These are phyloP conservation scores for Philantomba maxwellii DNA, from an alignment of 2,113 vertebrate genomes.

Conservation along the genomic window DNA sequence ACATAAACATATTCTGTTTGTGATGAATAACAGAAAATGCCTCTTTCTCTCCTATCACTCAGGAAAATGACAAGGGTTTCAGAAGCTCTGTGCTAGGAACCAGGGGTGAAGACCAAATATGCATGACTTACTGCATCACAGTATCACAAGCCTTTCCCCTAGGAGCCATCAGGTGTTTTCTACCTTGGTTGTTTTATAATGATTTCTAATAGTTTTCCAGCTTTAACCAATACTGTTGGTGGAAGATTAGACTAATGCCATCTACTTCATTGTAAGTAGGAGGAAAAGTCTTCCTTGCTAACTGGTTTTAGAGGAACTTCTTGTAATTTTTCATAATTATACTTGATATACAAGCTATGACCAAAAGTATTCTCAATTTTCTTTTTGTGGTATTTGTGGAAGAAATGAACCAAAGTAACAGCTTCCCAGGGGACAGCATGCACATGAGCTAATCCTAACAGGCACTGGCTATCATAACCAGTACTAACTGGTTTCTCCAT, in stretches of 20 bases:
- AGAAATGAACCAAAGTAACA: not conserved
- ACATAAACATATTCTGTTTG: not conserved
- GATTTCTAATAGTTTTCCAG: not conserved
- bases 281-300: not conserved
- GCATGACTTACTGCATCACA: not conserved
- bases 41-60: not conserved
- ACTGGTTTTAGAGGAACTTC: not conserved
- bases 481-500: not conserved
- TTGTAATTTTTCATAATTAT: not conserved
- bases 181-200: not conserved
- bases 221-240: not conserved
- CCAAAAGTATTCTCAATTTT: not conserved
- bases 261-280: not conserved
- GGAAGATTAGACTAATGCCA: not conserved
- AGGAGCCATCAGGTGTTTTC: not conserved
- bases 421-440: not conserved
- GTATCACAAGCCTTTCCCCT: not conserved
- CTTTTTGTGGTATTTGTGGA: slow-evolving; percentile 3
- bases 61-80: not conserved
- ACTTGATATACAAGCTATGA: not conserved
- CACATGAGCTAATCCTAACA: not conserved
- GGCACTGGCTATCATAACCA: not conserved
- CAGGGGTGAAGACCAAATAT: not conserved
- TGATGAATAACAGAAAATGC: not conserved
- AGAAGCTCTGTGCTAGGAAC: not conserved